Conservation (phyloP, 2,113 vertebrate species). For the Eonycteris spelaea region DNA sequence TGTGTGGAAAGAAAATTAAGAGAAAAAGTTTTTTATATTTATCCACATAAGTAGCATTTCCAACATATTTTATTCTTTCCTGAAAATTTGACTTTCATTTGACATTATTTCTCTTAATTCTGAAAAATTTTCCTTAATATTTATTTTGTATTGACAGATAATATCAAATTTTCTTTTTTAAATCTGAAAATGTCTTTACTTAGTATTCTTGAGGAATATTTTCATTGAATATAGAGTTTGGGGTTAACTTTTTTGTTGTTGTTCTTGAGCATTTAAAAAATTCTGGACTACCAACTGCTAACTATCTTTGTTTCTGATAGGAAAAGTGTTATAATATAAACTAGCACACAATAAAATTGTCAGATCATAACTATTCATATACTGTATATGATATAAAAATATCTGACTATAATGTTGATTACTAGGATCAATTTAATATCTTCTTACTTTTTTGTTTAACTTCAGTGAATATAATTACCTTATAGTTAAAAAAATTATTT, state of each 20-base stretch:
- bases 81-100: neutral
- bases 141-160: neutral
- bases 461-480: neutral
- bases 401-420: neutral
- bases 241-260: neutral
- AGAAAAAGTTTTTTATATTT: neutral
- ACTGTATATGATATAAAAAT: neutral
- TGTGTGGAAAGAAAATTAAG: neutral
- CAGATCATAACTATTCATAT: neutral
- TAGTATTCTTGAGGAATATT: neutral
- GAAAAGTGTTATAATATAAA: neutral
- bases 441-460: neutral
- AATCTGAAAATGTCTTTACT: neutral
- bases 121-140: neutral
- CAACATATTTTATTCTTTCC: neutral
- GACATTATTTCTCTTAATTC: neutral
- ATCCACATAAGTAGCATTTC: neutral
- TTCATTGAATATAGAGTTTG: neutral
- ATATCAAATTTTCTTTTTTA: neutral
- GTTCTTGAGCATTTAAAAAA: neutral
- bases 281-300: neutral
- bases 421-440: neutral
- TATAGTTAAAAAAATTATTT: neutral
- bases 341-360: neutral
- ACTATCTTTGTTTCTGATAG: neutral